Percentiles rank a stretch among this genome's conserved stretches.
These are phyloP conservation scores for Rhynchonycteris naso DNA, from an alignment of 2,797 vertebrate genomes.

Conservation along the genomic window DNA sequence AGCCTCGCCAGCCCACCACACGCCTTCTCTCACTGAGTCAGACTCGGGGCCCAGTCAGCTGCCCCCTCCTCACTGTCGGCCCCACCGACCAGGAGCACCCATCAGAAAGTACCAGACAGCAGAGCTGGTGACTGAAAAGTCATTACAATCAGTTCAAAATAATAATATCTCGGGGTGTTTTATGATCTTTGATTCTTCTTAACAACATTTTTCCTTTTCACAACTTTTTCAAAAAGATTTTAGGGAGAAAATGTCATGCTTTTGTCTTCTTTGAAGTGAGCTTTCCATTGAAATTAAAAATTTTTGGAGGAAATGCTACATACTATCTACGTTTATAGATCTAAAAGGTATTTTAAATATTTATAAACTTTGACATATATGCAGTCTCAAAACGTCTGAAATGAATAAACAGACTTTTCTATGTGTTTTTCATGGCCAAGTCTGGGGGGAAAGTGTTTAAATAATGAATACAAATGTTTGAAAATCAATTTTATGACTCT, in stretches of 20 bases:
- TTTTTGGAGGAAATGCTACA: neutral
- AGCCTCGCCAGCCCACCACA: neutral
- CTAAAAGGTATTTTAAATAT: conserved; percentile 63
- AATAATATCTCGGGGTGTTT: neutral
- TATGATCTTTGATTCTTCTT: neutral
- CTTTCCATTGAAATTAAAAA: conserved; percentile 52
- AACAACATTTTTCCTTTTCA: neutral
- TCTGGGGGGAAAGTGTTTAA: conserved; percentile 49
- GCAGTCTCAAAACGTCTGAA: conserved; percentile 50
- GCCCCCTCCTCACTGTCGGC: neutral
- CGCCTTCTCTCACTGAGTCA: neutral
- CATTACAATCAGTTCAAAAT: neutral
- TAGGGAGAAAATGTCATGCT: neutral
- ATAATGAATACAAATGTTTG: conserved; percentile 66
- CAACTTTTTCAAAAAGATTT: neutral
- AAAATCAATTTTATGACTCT: conserved; percentile 70
- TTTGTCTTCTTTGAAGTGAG: conserved; percentile 19
- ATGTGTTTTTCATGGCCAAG: conserved; percentile 26
- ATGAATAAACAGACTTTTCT: conserved; percentile 57
- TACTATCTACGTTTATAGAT: conserved; percentile 27
- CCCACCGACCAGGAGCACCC: neutral
- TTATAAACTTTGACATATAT: conserved; percentile 59
- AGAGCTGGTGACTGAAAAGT: neutral
- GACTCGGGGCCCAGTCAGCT: fast-evolving
- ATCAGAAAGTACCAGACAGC: neutral